A percentile compares a stretch with the other conserved stretches of the same genome.
Evolutionary conservation across 2,797 vertebrate species (phyloP).

Genomic region (Mormyrops boulengeri): DNA sequence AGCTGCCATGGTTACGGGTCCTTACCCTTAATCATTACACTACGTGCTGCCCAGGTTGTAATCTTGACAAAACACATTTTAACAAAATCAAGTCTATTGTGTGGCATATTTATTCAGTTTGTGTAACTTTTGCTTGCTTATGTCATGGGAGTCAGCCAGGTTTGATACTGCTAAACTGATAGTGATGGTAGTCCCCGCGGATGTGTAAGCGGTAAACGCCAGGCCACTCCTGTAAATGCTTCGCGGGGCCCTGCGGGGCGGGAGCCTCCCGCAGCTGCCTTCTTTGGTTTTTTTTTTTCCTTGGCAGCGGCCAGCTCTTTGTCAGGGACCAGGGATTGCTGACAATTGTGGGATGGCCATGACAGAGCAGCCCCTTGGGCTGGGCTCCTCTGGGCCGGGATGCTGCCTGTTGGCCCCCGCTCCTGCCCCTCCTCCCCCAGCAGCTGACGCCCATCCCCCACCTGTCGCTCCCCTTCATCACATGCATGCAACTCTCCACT

Average conservation of each 20-base stretch:
- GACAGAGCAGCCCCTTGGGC: neutral
- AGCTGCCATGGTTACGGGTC: neutral
- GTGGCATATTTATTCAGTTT: neutral
- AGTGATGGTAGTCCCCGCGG: neutral
- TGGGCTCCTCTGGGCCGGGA: neutral
- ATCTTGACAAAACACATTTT: neutral
- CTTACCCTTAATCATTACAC: neutral
- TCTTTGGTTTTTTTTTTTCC: neutral
- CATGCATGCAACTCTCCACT: conserved; percentile 13
- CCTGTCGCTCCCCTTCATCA: neutral
- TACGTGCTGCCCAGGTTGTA: neutral
- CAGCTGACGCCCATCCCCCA: conserved; percentile 10
- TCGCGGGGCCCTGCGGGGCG: neutral
- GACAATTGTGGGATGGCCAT: conserved; percentile 11
- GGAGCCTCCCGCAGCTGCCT: neutral
- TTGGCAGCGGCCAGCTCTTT: neutral
- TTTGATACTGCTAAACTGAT: neutral
- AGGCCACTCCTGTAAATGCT: conserved; percentile 19
- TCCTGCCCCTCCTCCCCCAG: neutral
- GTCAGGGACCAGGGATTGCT: neutral
- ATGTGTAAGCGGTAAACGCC: neutral
- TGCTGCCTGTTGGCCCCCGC: neutral
- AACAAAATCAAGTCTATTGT: neutral
- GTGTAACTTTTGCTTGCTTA: neutral
- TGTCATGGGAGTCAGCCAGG: neutral